Evolutionary conservation across 2,888 invertebrate genomes (phyloP), one percentile per base, ranked within the genome.

Genomic region (Athalia cordata): DNA sequence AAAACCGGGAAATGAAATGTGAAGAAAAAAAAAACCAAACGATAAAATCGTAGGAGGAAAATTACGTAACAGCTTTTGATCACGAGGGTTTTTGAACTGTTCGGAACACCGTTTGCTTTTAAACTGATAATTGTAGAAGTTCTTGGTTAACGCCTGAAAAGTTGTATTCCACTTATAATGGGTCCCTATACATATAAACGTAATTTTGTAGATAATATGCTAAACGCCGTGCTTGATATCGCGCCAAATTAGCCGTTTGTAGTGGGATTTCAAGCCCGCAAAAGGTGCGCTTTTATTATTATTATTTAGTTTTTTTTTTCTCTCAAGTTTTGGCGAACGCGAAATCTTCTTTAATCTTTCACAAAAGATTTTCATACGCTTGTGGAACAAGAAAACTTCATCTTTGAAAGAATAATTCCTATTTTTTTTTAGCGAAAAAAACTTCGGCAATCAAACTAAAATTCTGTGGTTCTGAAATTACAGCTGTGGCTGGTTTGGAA

Each of bases 31-130:
- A 15, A 13, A 3, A 8, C 47, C n/a, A 5, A 65, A 65, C n/a
- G 13, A 66, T 49, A 49, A 49, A 3, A 29, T 47, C 5, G 43
- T 45, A 11, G 45, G 4, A 8, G n/a, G 4, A 11, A 72, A 47
- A 72, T 72, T 72, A 72, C 72, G 72, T 59, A 72, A 72, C 72
- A 72, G 72, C 72, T 47, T 59, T 59, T 47, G 72, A 59, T 47
- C 70, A 47, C 70, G 70, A 72, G 50, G n/a, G 43, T 67, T 67
- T n/a, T 72, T 29, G n/a, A n/a, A n/a, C 5, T 55, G 11, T n/a
- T 9, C 55, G 55, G 11, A 6, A n/a, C 9, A 11, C 55, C 55
- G n/a, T n/a, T 55, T n/a, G 55, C 68, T 11, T 47, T n/a, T 8
- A 59, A 72, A 59, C 47, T 59, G 72, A 72, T 72, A 11, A 72